Percentiles rank a stretch among this genome's conserved stretches.
Conservation (phyloP, 2,797 vertebrate genomes). For the Rachycentron canadum region DNA sequence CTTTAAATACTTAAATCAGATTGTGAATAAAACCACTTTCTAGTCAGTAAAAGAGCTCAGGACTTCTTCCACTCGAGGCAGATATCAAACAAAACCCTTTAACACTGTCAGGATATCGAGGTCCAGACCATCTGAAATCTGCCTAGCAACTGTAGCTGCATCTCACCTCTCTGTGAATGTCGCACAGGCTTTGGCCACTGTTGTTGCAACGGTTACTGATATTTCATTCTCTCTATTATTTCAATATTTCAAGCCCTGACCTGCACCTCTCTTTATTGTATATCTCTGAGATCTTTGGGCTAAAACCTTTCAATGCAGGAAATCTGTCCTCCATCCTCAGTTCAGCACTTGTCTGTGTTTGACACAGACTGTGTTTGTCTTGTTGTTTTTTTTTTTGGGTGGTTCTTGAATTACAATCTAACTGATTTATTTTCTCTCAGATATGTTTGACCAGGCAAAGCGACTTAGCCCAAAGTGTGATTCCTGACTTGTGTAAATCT, state of each 20-base stretch:
- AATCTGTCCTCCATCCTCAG: background rate
- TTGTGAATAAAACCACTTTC: background rate
- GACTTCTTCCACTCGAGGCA: no score
- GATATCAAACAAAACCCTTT: no score
- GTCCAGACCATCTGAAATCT: no score
- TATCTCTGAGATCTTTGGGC: slow-evolving; percentile 21
- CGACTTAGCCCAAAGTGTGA: no score
- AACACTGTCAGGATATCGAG: no score
- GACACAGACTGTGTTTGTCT: background rate
- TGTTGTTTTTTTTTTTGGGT: slow-evolving; percentile 14
- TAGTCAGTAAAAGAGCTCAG: background rate
- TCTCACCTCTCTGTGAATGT: slow-evolving; percentile 44
- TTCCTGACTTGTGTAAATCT: background rate
- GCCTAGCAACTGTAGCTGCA: background rate
- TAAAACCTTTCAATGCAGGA: background rate
- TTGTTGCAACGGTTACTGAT: slow-evolving; percentile 1
- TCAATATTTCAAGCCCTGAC: slow-evolving; percentile 54
- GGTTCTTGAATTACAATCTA: slow-evolving; percentile 11
- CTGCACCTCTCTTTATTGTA: slow-evolving; percentile 36
- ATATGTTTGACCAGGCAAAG: background rate
- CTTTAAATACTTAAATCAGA: background rate
- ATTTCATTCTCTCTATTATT: slow-evolving; percentile 28
- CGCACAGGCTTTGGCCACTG: slow-evolving; percentile 24
- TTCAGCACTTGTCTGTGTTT: slow-evolving; percentile 8
- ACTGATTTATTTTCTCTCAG: background rate